A percentile compares a stretch with the other conserved stretches of the same genome.
Evolutionary conservation across 1,140 invertebrate species (phyloP).

Genomic region (Drosophila bocqueti): DNA sequence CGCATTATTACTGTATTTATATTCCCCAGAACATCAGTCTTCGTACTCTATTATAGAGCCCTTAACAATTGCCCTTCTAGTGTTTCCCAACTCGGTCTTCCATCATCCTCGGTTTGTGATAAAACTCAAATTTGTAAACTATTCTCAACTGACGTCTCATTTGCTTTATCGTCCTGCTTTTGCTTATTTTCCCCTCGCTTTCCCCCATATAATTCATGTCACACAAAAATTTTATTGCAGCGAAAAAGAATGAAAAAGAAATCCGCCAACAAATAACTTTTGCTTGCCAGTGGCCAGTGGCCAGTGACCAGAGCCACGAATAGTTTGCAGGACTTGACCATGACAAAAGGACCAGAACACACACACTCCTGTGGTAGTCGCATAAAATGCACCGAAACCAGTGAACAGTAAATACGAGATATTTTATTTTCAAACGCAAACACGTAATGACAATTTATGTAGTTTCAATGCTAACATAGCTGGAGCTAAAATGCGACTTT

Average conservation of each 20-base stretch:
- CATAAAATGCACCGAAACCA: conserved; percentile 39
- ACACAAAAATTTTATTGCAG: conserved; percentile 46
- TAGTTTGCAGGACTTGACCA: conserved; percentile 41
- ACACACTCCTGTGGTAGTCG: conserved; percentile 12
- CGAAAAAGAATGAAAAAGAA: conserved; percentile 17
- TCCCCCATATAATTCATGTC: conserved; percentile 33
- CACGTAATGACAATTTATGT: conserved; percentile 41
- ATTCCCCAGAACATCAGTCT: too few relatives aligned
- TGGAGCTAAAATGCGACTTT: conserved; percentile 7
- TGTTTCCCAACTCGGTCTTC: conserved; percentile 1
- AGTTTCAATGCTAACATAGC: conserved; percentile 11
- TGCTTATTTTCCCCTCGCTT: conserved; percentile 3
- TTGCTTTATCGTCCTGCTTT: conserved; percentile 21
- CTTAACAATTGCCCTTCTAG: conserved; percentile 3
- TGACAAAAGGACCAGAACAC: conserved; percentile 13
- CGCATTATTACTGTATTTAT: neutral
- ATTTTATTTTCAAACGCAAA: conserved; percentile 25
- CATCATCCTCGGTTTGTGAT: conserved; percentile 24
- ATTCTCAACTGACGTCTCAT: conserved; percentile 40
- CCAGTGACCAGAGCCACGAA: conserved; percentile 24
- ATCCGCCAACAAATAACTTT: conserved; percentile 45
- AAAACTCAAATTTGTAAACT: conserved; percentile 45
- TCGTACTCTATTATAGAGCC: conserved; percentile 2
- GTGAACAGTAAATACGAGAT: conserved; percentile 47
- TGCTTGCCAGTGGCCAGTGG: conserved; percentile 34